Percentiles rank a stretch among this genome's conserved stretches.
These are phyloP conservation scores for Tenthredo distinguenda DNA, from an alignment of 2,888 invertebrate species.

Conservation along the genomic window DNA sequence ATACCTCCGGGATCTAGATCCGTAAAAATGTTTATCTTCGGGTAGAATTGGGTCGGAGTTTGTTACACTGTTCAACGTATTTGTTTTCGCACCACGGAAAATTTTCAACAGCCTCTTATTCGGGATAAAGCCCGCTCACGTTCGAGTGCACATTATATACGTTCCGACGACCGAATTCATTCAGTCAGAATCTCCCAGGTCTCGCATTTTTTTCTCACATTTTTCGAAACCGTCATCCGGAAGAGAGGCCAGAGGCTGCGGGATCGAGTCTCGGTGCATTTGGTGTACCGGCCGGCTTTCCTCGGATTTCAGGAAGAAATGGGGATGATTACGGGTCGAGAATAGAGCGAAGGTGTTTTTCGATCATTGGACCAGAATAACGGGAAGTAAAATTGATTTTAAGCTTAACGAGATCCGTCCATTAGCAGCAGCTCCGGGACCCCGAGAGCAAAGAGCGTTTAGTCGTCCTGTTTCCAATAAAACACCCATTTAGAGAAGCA, in stretches of 20 bases:
- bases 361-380: background rate
- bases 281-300: background rate
- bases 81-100: background rate
- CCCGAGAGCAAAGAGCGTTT: background rate
- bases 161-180: background rate
- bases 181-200: background rate
- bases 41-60: slow-evolving; percentile 41
- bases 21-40: slow-evolving; percentile 45
- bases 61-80: slow-evolving; percentile 35
- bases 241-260: background rate
- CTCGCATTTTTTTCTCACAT: background rate
- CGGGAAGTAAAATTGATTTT: slow-evolving; percentile 5
- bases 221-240: background rate
- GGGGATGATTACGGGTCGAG: background rate
- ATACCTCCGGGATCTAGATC: slow-evolving; percentile 17
- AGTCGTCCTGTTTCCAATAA: slow-evolving; percentile 34
- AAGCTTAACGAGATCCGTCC: slow-evolving; percentile 14
- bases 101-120: background rate
- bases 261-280: background rate
- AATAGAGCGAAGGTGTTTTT: background rate
- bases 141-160: slow-evolving; percentile 7
- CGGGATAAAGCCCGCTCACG: slow-evolving; percentile 2
- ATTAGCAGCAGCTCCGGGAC: background rate
- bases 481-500: slow-evolving; percentile 42
- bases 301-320: background rate